phyloP scores from a whole-genome alignment of 2,113 vertebrate genomes.

The Thamnophis sirtalis region DNA sequence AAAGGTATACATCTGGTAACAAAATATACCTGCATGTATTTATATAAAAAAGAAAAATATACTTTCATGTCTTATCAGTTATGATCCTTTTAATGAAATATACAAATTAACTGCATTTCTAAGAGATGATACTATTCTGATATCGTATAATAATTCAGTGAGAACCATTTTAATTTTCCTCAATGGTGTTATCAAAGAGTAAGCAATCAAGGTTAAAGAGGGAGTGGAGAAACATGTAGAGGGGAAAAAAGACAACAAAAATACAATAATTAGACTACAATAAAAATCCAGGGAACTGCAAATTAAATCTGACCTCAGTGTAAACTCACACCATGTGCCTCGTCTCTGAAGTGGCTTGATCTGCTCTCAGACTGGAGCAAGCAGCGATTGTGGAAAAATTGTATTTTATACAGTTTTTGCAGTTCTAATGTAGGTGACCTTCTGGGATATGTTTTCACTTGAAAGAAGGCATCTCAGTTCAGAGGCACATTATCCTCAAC shows the following conservation, averaged over 20 bases:
- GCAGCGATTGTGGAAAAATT: not conserved
- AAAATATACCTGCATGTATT: not conserved
- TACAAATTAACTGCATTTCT: slow-evolving; percentile 11
- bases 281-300: not conserved
- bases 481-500: not conserved
- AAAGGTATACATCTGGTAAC: not conserved
- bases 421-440: not conserved
- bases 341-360: not conserved
- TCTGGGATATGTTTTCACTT: not conserved
- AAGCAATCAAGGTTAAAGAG: not conserved
- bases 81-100: slow-evolving; percentile 26
- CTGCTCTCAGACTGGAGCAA: not conserved
- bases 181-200: slow-evolving; percentile 17
- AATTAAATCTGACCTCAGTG: slow-evolving; percentile 6
- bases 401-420: not conserved
- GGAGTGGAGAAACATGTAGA: not conserved
- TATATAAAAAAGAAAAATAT: slow-evolving; percentile 12
- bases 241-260: not conserved
- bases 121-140: not conserved
- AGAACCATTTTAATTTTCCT: not conserved
- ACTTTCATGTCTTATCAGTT: slow-evolving; percentile 3
- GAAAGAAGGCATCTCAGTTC: not conserved
- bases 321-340: not conserved
- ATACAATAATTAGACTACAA: slow-evolving; percentile 1
- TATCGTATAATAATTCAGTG: not conserved